phyloP scores from a whole-genome alignment of 2,113 vertebrate species.

The Phrynosoma blainvillii region DNA sequence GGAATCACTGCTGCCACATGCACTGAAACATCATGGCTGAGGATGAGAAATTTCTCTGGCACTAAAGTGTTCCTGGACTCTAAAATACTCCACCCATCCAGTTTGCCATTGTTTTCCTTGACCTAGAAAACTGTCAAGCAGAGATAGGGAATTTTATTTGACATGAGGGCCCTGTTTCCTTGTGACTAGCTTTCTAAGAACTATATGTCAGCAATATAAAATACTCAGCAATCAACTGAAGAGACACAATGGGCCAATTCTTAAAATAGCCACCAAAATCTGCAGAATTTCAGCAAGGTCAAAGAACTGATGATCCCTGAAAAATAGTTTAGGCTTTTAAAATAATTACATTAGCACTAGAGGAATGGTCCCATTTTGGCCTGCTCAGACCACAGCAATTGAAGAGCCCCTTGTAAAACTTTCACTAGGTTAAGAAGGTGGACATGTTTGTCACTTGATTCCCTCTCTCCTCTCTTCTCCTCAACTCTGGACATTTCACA shows the following conservation, averaged over 20 bases:
- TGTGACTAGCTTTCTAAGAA: too few relatives aligned
- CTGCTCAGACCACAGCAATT: neutral
- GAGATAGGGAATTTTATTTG: too few relatives aligned
- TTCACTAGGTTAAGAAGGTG: neutral
- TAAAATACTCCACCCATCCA: neutral
- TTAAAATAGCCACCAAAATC: neutral
- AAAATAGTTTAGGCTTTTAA: neutral
- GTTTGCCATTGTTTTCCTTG: neutral
- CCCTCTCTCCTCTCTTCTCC: neutral
- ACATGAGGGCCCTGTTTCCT: too few relatives aligned
- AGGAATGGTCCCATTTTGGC: neutral
- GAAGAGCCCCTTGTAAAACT: neutral
- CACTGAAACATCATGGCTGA: neutral
- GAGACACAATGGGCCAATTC: neutral
- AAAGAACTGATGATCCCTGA: neutral
- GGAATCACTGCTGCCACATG: neutral
- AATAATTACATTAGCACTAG: neutral
- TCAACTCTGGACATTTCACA: neutral
- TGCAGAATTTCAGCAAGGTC: neutral
- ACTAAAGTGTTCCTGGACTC: neutral
- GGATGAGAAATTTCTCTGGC: neutral
- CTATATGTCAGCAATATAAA: neutral
- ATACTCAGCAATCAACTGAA: neutral
- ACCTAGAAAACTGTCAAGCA: neutral
- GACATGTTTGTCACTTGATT: too few relatives aligned